These are phyloP conservation scores for Triops longicaudatus DNA, from an alignment of 1,140 invertebrate species.

Conservation along the genomic window DNA sequence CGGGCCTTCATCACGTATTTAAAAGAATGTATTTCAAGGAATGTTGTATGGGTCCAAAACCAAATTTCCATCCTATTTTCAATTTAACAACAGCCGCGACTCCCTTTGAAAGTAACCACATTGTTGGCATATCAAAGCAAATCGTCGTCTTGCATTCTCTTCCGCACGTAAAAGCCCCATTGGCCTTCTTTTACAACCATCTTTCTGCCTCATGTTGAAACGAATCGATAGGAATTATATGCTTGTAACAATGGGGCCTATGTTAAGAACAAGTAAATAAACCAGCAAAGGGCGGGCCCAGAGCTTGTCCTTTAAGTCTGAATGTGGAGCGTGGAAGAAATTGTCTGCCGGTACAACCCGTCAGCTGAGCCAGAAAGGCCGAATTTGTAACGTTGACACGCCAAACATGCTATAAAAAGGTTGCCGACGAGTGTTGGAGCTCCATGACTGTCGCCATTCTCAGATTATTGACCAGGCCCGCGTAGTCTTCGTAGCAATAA, in stretches of 20 bases:
- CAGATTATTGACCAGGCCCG: not conserved
- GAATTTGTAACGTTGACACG: not conserved
- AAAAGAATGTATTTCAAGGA: not conserved
- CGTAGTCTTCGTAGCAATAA: not conserved
- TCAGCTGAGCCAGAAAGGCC: not conserved
- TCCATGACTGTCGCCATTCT: not conserved
- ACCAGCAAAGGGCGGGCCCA: too few species aligned
- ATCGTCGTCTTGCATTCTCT: not conserved
- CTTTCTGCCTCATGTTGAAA: not conserved
- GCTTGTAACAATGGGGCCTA: too few species aligned
- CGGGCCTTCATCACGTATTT: too few species aligned
- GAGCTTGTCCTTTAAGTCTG: too few species aligned
- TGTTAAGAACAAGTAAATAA: too few species aligned
- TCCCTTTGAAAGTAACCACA: not conserved
- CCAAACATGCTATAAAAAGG: conserved; percentile 2
- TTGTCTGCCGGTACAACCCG: too few species aligned
- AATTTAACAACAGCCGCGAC: not conserved
- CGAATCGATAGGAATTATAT: too few species aligned
- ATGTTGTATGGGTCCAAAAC: not conserved
- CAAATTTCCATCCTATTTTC: not conserved
- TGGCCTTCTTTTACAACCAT: not conserved
- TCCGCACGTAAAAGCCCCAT: not conserved
- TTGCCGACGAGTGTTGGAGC: not conserved
- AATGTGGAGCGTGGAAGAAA: too few species aligned
- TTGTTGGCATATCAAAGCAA: not conserved